A percentile compares a stretch with the other conserved stretches of the same genome.
phyloP scores from a whole-genome alignment of 2,888 invertebrate species.

The Blastobasis adustella region DNA sequence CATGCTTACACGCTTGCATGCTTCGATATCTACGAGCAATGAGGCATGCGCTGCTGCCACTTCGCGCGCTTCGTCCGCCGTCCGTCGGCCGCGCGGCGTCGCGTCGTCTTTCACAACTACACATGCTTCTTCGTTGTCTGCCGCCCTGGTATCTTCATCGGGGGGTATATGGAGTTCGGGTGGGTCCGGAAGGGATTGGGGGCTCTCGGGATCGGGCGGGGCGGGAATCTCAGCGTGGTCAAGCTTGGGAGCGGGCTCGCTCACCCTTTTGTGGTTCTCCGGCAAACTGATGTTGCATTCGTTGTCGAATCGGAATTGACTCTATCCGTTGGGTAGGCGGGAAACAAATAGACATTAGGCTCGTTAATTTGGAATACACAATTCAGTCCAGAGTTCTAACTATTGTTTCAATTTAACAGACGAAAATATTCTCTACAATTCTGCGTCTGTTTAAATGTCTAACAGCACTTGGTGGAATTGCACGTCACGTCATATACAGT shows the following conservation, averaged over 20 bases:
- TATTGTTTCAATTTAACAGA: too few species aligned
- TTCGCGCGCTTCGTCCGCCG: slow-evolving; percentile 68
- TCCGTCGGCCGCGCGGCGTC: slow-evolving; percentile 56
- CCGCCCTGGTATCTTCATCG: slow-evolving; percentile 41
- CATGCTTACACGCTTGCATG: slow-evolving; percentile 83
- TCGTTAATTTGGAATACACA: neutral
- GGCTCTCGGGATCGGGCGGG: slow-evolving; percentile 10
- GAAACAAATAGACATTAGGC: slow-evolving; percentile 36
- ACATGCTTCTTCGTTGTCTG: slow-evolving; percentile 50
- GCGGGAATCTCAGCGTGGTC: slow-evolving; percentile 38
- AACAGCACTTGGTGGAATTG: too few species aligned
- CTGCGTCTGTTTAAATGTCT: too few species aligned
- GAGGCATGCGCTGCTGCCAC: slow-evolving; percentile 70
- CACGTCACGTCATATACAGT: too few species aligned
- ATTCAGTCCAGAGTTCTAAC: too few species aligned
- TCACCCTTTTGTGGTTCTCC: slow-evolving; percentile 99
- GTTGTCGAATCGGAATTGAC: slow-evolving; percentile 99
- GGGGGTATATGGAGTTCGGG: slow-evolving; percentile 36
- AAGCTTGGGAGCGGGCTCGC: slow-evolving; percentile 74
- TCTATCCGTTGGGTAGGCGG: slow-evolving; percentile 79
- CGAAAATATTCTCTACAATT: too few species aligned
- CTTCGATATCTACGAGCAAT: slow-evolving; percentile 75
- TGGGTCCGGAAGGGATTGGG: slow-evolving; percentile 30
- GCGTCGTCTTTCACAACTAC: slow-evolving; percentile 67
- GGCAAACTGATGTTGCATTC: slow-evolving; percentile 98